phyloP scores from a whole-genome alignment of 2,797 vertebrate genomes.

The Hephaestus fuliginosus region DNA sequence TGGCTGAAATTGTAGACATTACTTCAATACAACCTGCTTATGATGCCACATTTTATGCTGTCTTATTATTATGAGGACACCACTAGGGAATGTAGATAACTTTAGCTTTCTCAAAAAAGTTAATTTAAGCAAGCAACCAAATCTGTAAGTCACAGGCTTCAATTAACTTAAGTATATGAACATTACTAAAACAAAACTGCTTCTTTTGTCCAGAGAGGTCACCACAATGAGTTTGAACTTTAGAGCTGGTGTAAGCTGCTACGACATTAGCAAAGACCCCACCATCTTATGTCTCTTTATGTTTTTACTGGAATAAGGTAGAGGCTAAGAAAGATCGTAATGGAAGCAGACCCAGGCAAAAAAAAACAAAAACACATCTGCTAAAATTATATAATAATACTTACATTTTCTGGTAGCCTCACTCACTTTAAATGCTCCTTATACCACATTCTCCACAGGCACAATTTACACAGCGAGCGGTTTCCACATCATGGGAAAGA shows the following conservation, averaged over 20 bases:
- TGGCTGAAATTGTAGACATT: no score
- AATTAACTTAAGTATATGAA: no score
- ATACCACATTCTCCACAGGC: conserved; percentile 5
- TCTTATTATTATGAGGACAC: no score
- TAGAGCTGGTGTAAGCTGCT: background rate
- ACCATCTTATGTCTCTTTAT: background rate
- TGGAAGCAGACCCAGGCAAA: conserved; percentile 13
- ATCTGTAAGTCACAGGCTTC: no score
- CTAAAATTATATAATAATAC: conserved; percentile 30
- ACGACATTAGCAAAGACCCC: background rate
- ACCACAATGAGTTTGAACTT: background rate
- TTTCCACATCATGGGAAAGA: conserved; percentile 26
- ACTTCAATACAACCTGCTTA: no score
- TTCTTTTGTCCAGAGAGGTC: no score
- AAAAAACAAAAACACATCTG: conserved; percentile 30
- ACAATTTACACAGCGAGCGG: conserved; percentile 21
- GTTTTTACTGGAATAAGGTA: conserved; percentile 34
- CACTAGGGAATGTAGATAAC: no score
- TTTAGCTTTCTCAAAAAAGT: no score
- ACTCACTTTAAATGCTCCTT: conserved; percentile 17
- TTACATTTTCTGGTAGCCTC: conserved; percentile 8
- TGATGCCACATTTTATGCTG: no score
- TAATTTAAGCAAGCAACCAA: no score
- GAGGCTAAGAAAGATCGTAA: conserved; percentile 6
- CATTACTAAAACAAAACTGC: no score